A percentile compares a stretch with the other conserved stretches of the same genome.
phyloP scores from a whole-genome alignment of 2,113 vertebrate species.

The Nycticorax nycticorax region DNA sequence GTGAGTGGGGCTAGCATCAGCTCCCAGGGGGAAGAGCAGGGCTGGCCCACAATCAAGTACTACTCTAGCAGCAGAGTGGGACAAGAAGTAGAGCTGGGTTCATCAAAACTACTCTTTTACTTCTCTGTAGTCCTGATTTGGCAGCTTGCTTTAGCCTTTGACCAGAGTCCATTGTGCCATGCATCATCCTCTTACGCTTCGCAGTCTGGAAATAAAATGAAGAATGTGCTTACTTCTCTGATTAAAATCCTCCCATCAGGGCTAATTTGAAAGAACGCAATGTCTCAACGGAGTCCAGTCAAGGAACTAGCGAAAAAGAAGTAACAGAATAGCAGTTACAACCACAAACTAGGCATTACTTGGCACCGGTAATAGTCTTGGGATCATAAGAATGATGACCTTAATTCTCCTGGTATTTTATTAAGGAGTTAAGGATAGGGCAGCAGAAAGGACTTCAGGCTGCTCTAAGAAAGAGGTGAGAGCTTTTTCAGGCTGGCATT shows the following conservation, averaged over 20 bases:
- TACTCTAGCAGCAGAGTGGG: neutral
- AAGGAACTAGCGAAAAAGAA: neutral
- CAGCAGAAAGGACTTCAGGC: neutral
- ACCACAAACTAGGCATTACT: neutral
- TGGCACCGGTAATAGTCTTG: neutral
- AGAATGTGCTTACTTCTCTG: neutral
- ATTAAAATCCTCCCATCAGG: neutral
- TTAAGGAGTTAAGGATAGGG: neutral
- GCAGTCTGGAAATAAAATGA: neutral
- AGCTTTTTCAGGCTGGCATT: neutral
- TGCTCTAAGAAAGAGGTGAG: neutral
- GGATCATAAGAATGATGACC: neutral
- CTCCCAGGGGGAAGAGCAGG: neutral
- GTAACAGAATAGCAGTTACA: neutral
- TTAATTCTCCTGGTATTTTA: neutral
- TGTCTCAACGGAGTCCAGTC: neutral
- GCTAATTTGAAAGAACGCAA: neutral
- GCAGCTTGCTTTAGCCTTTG: neutral
- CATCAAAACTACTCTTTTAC: neutral
- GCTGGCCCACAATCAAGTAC: neutral
- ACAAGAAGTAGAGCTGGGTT: neutral
- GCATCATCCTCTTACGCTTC: neutral
- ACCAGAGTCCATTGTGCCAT: rapidly evolving
- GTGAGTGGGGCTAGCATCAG: neutral
- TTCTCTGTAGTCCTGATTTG: neutral